Evolutionary conservation across 2,113 vertebrate genomes (phyloP).

Genomic region (Oreotragus oreotragus): DNA sequence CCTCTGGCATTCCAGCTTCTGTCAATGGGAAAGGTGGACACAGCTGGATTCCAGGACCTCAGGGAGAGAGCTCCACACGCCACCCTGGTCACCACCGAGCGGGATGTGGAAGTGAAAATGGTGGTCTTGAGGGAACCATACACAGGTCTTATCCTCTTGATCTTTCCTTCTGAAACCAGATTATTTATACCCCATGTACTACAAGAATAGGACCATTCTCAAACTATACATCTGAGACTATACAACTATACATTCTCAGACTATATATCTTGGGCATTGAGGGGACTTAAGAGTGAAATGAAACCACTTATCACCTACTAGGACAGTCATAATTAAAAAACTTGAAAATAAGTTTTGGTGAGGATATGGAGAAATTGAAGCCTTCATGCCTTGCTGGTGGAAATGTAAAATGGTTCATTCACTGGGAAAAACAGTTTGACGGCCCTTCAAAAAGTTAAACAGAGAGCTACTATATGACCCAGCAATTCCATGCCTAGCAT

Average conservation of each 20-base stretch:
- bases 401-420: background rate
- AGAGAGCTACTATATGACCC: background rate
- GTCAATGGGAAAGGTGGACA: background rate
- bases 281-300: background rate
- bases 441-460: background rate
- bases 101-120: accelerated
- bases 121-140: accelerated
- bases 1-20: background rate
- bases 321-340: background rate
- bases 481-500: background rate
- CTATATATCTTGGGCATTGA: background rate
- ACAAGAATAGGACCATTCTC: background rate
- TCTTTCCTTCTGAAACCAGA: background rate
- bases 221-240: background rate
- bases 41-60: too few species aligned
- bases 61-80: accelerated
- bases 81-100: accelerated
- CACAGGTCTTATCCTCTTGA: background rate
- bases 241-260: too few species aligned
- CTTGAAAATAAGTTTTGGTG: background rate
- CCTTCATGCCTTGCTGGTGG: background rate
- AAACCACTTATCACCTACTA: background rate
- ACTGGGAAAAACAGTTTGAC: background rate
- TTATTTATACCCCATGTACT: too few species aligned
- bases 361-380: background rate